These are phyloP conservation scores for Austrolebias charrua DNA, from an alignment of 2,797 vertebrate genomes.

Conservation along the genomic window DNA sequence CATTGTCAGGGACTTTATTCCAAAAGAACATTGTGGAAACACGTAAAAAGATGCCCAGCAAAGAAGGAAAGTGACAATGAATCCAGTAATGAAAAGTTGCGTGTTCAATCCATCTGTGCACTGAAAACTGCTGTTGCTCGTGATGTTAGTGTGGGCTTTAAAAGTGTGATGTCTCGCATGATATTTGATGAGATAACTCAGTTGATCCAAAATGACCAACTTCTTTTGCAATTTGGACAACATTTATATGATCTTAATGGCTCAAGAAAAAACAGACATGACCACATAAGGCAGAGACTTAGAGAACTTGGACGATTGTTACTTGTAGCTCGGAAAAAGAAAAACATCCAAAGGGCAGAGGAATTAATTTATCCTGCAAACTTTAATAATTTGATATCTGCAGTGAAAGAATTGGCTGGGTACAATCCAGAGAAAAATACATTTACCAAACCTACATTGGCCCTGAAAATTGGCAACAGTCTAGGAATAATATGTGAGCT, in stretches of 20 bases:
- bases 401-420: constrained; percentile 16
- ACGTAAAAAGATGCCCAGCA: constrained; percentile 19
- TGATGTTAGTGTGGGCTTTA: constrained; percentile 17
- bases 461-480: constrained; percentile 21
- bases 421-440: constrained; percentile 12
- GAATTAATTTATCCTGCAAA: constrained; percentile 21
- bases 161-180: constrained; percentile 12
- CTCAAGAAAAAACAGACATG: constrained; percentile 16
- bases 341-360: constrained; percentile 2
- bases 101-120: constrained; percentile 18
- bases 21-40: constrained; percentile 9
- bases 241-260: constrained; percentile 10
- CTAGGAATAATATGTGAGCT: constrained; percentile 3
- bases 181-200: constrained; percentile 6
- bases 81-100: not conserved
- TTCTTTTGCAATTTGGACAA: constrained; percentile 21
- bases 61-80: constrained; percentile 5
- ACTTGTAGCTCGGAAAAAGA: constrained; percentile 1
- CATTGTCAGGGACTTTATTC: constrained; percentile 23
- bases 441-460: constrained; percentile 10
- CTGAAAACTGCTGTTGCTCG: constrained; percentile 12
- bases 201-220: constrained; percentile 1
- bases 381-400: constrained; percentile 13
- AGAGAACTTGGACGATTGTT: constrained; percentile 10
- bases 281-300: constrained; percentile 26